Conservation (phyloP, 2,888 invertebrate genomes). For the Andricus curvator region DNA sequence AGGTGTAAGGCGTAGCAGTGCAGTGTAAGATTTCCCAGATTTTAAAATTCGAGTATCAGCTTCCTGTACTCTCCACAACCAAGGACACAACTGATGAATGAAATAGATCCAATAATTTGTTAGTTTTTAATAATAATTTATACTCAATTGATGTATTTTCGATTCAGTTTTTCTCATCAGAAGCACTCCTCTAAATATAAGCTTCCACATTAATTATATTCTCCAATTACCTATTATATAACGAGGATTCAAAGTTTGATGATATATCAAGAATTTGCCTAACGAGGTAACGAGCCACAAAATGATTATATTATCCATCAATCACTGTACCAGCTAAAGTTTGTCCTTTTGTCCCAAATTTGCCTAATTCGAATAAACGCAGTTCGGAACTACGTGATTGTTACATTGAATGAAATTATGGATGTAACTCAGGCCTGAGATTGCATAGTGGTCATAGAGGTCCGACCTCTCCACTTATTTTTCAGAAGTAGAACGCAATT, state of each 20-base stretch:
- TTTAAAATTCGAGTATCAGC: slow-evolving; percentile 60
- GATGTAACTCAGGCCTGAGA: too few relatives aligned
- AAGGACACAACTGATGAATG: slow-evolving; percentile 61
- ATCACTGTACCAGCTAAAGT: not conserved
- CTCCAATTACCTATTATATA: not conserved
- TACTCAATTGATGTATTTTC: too few relatives aligned
- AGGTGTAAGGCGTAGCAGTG: slow-evolving; percentile 58
- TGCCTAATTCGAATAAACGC: not conserved
- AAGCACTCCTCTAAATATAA: too few relatives aligned
- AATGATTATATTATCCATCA: not conserved
- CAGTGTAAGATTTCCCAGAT: slow-evolving; percentile 63
- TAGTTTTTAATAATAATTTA: too few relatives aligned
- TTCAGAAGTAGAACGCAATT: too few relatives aligned
- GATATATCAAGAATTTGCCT: not conserved
- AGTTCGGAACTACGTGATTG: not conserved
- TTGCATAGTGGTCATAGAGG: too few relatives aligned
- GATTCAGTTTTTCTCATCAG: too few relatives aligned
- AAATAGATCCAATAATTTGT: not conserved
- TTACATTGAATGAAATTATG: too few relatives aligned
- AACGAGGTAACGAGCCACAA: not conserved
- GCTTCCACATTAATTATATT: not conserved
- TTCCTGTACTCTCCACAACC: slow-evolving; percentile 64
- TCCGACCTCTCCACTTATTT: too few relatives aligned
- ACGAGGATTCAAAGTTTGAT: not conserved
- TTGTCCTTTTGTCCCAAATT: not conserved